phyloP scores from a whole-genome alignment of 2,888 invertebrate species.

The Cosmia pyralina region DNA sequence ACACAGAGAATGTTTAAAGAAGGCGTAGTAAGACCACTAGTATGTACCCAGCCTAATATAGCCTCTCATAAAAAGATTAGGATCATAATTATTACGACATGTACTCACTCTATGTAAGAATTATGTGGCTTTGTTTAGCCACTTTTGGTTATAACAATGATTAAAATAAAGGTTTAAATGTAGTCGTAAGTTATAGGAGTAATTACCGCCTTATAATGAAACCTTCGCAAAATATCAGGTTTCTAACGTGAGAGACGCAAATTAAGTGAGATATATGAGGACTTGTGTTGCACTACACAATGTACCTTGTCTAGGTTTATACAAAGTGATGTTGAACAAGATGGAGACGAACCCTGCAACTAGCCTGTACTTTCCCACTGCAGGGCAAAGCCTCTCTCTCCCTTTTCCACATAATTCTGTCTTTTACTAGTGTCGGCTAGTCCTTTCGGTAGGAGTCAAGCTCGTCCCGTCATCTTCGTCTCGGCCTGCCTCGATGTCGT shows the following conservation, averaged over 20 bases:
- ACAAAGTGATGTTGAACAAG: neutral
- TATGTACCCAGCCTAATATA: conserved; percentile 19
- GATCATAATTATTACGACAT: conserved; percentile 49
- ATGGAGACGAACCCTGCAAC: too few species aligned
- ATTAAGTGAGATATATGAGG: neutral
- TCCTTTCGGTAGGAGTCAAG: too few species aligned
- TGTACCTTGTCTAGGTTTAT: neutral
- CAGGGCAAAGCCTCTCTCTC: too few species aligned
- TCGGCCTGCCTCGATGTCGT: too few species aligned
- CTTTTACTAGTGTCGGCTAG: too few species aligned
- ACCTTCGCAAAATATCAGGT: conserved; percentile 36
- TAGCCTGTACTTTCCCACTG: too few species aligned
- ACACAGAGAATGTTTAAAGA: conserved; percentile 67
- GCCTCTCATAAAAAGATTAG: conserved; percentile 52
- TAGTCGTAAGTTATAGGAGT: conserved; percentile 30
- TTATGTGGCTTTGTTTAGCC: conserved; percentile 20
- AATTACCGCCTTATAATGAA: conserved; percentile 35
- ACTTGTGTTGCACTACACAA: conserved; percentile 3
- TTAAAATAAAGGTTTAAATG: conserved; percentile 32
- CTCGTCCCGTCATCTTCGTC: too few species aligned
- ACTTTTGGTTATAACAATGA: conserved; percentile 17
- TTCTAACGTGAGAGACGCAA: conserved; percentile 19
- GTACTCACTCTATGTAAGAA: conserved; percentile 21
- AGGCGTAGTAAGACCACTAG: conserved; percentile 36
- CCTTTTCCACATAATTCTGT: too few species aligned